Base-by-base conservation (phyloP, 2,797 vertebrate genomes). In the Galaxias olidus region DNA sequence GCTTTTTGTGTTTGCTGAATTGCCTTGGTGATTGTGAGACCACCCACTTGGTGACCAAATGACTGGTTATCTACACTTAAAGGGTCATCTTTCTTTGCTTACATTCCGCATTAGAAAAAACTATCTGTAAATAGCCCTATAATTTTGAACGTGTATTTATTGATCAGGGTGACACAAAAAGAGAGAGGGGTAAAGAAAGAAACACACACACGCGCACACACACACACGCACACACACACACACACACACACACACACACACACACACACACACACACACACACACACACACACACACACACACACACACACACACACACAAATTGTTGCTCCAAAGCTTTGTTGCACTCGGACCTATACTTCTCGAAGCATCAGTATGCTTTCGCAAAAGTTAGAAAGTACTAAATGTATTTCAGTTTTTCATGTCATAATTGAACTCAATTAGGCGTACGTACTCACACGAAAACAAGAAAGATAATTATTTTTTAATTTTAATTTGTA, bases 1-100 rank as follows among this genome's bases (percentile, higher is more conserved):
- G n/a, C n/a, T 79, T 66, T 70, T 62, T 50, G 77, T 86, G 83
- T 86, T 86, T 88, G 79, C 73, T 75, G 74, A 71, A 83, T 81
- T 65, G 69, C 78, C 82, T 61, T 66, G 81, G 78, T 80, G 81
- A 81, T 76, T 61, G 64, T 67, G 67, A 69, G 84, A 87, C 87
- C 90, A 89, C 87, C 88, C 87, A 90, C 72, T 54, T 41, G 54
- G 76, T 47, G 43, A 68, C 63, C 57, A 72, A 50, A 57, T 20
- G 56, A 70, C 76, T 54, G 77, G 75, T 78, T 74, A 74, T 83
- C 83, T 82, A 53, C 14, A 60, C 66, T 70, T 50, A 17, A 40
- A 8, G 18, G 12, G 51, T 73, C 73, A 4, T 0, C 65, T 72
- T 67, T 47, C 53, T n/a, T 14, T 13, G 8, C 60, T 18, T 44